Base-by-base conservation (phyloP, 2,113 vertebrate species). In the Pelodiscus sinensis region DNA sequence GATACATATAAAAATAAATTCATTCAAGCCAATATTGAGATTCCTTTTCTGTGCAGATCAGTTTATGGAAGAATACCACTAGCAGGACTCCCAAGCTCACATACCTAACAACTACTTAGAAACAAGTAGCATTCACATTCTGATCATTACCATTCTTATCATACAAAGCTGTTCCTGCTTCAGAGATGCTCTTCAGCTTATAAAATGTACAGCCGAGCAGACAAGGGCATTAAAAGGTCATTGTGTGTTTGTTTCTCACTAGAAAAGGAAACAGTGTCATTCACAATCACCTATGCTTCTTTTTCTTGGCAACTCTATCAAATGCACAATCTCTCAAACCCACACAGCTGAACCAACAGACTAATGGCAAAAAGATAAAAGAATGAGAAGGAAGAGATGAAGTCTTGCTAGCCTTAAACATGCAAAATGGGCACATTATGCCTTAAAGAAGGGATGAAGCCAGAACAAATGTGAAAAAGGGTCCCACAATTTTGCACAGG, bases 141-240 rank as follows among this genome's bases (percentile, higher is more conserved):
- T 68, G 44, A 89, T 92, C 90, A 94, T 90, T 3, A 55, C 31
- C 57, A 77, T 83, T 75, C 79, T 95, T 79, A 85, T 79, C 82
- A 88, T 91, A 56, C 82, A 85, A 79, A 68, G 68, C 85, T 0
- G 2, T 68, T 85, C 84, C 80, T 90, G 25, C 50, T 88, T 89
- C 81, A 80, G 25, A 62, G 87, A 88, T 2, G 6, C 44, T 89
- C 83, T 90, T 92, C 91, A 80, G 54, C 65, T 84, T 56, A 3
- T 54, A 80, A 2, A 81, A 94, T 54, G 82, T 85, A 88, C 89
- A 91, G 83, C 89, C 50, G 62, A 92, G 79, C 86, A 93, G 90
- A 96, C 82, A 96, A 96, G 93, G 95, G 88, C 92, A 94, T 80
- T 84, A 84, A 96, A 96, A 97, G 94, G 93, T 83, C 91, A 73